Evolutionary conservation across 2,797 vertebrate species (phyloP).

Genomic region (Emydoidea blandingii): DNA sequence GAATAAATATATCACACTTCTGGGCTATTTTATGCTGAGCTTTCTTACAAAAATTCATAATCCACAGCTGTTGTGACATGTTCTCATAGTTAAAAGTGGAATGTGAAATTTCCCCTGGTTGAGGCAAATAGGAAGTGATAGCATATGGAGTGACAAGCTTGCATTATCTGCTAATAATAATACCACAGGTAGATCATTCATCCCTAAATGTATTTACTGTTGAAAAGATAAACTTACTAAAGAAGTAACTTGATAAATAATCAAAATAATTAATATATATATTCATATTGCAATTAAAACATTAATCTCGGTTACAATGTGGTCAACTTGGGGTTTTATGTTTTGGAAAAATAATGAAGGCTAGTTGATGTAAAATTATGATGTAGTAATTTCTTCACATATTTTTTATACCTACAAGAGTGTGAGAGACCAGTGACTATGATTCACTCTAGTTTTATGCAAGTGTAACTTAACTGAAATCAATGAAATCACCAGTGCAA

Average conservation of each 20-base stretch:
- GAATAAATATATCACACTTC: background rate
- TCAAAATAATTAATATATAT: background rate
- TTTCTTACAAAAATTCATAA: background rate
- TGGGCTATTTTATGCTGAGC: background rate
- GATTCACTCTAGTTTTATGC: background rate
- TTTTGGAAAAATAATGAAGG: background rate
- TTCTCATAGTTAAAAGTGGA: background rate
- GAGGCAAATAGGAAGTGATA: background rate
- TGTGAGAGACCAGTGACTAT: background rate
- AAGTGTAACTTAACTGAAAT: background rate
- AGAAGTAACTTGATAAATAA: background rate
- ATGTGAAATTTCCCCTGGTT: background rate
- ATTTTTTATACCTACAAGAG: background rate
- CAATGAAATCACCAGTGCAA: background rate
- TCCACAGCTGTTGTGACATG: background rate
- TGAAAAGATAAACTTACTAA: background rate
- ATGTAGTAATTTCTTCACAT: background rate
- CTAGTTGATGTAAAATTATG: background rate
- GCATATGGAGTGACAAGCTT: background rate
- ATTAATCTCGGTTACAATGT: background rate
- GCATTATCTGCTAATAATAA: background rate
- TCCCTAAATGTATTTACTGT: background rate
- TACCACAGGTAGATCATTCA: background rate
- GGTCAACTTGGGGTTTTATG: background rate
- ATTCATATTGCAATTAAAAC: background rate